Evolutionary conservation across 2,888 invertebrate species (phyloP).

Genomic region (Tiliacea citrago): DNA sequence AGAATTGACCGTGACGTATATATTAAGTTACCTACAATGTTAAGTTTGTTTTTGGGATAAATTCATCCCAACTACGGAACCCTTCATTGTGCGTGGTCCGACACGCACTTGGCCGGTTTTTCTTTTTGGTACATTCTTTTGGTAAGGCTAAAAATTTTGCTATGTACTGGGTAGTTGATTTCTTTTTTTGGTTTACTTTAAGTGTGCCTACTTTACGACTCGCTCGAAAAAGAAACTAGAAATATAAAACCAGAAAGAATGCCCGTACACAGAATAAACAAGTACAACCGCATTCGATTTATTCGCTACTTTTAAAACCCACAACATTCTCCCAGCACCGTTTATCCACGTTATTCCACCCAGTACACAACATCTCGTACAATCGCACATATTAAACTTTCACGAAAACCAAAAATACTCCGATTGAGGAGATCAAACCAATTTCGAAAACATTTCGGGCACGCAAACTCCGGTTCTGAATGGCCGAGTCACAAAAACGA

Average conservation of each 20-base stretch:
- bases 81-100: no score
- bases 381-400: conserved; percentile 65
- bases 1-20: no score
- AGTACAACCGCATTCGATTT: conserved; percentile 34
- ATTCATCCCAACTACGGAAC: no score
- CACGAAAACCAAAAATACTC: conserved; percentile 64
- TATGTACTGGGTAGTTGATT: conserved; percentile 2
- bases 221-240: conserved; percentile 33
- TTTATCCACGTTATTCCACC: conserved; percentile 46
- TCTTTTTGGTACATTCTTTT: background rate
- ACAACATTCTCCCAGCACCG: conserved; percentile 33
- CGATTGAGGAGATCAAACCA: conserved; percentile 64
- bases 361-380: conserved; percentile 54
- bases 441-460: conserved; percentile 66
- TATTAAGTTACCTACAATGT: no score
- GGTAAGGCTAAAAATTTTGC: background rate
- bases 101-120: no score
- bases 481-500: conserved; percentile 69
- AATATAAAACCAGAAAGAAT: conserved; percentile 28
- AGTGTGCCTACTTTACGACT: conserved; percentile 21
- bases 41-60: no score
- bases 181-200: conserved; percentile 6
- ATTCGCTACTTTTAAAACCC: conserved; percentile 45
- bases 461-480: conserved; percentile 63
- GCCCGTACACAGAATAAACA: conserved; percentile 34